These are phyloP conservation scores for Ophion ventricosus DNA, from an alignment of 2,888 invertebrate genomes.

Conservation along the genomic window DNA sequence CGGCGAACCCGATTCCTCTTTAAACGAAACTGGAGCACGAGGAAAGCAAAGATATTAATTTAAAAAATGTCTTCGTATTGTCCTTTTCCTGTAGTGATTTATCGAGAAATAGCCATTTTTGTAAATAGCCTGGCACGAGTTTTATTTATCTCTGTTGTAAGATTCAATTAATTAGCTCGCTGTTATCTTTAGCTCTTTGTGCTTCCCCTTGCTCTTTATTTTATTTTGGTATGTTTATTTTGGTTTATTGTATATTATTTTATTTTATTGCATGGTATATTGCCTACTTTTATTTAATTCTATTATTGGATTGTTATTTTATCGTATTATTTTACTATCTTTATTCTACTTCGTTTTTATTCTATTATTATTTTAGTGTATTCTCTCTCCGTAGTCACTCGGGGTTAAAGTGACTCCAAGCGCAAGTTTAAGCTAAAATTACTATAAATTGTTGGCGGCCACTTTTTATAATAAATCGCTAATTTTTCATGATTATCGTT, in stretches of 20 bases:
- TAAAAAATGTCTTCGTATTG: slow-evolving; percentile 6
- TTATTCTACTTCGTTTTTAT: background rate
- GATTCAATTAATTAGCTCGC: too few species aligned
- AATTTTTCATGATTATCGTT: too few species aligned
- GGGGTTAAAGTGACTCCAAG: too few species aligned
- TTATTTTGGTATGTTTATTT: too few species aligned
- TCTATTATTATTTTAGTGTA: background rate
- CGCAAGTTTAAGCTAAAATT: too few species aligned
- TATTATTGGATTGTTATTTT: background rate
- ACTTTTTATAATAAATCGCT: too few species aligned
- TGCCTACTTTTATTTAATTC: background rate
- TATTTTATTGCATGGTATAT: background rate
- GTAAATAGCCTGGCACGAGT: background rate
- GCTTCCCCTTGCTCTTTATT: too few species aligned
- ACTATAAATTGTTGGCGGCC: too few species aligned
- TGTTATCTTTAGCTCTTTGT: too few species aligned
- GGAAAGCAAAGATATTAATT: slow-evolving; percentile 17
- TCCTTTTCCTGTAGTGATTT: background rate
- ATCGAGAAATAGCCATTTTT: background rate
- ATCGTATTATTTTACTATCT: background rate
- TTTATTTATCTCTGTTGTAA: too few species aligned
- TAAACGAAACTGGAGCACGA: slow-evolving; percentile 27
- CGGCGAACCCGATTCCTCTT: slow-evolving; percentile 51
- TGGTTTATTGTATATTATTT: background rate
- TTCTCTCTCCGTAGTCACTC: too few species aligned